Percentiles rank a stretch among this genome's conserved stretches.
Evolutionary conservation across 2,888 invertebrate genomes (phyloP).

Genomic region (Neocrepidodera transversa): DNA sequence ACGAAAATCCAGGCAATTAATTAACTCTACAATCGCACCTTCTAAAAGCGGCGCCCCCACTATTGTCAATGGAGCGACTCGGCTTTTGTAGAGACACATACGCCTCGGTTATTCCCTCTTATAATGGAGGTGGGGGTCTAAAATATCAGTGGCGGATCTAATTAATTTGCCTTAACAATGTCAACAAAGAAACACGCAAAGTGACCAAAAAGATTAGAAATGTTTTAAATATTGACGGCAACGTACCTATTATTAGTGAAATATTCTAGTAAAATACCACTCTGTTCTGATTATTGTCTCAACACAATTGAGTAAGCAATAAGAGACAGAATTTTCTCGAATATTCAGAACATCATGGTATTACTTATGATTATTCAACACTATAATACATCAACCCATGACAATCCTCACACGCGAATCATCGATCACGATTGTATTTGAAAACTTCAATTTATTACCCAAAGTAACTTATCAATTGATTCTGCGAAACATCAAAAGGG

Average conservation of each 20-base stretch:
- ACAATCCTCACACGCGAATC: no score
- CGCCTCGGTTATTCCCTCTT: neutral
- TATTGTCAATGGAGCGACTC: conserved; percentile 38
- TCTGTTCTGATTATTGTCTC: no score
- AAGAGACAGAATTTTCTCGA: no score
- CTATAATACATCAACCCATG: no score
- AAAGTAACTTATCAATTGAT: no score
- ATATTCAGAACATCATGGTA: no score
- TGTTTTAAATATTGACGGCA: neutral
- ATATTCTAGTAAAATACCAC: neutral
- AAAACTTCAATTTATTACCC: no score
- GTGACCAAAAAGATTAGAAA: neutral
- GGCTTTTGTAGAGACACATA: conserved; percentile 33
- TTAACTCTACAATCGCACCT: conserved; percentile 39
- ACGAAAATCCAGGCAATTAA: conserved; percentile 34
- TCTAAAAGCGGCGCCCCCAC: conserved; percentile 31
- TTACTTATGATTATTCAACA: no score
- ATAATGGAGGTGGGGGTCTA: neutral
- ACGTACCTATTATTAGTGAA: no score
- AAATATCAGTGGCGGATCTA: neutral
- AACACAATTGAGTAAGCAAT: no score
- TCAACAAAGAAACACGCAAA: neutral
- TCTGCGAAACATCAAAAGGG: no score
- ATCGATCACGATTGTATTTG: no score
- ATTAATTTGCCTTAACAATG: neutral